Conservation (phyloP, 2,888 invertebrate species). For the Phortica okadai region DNA sequence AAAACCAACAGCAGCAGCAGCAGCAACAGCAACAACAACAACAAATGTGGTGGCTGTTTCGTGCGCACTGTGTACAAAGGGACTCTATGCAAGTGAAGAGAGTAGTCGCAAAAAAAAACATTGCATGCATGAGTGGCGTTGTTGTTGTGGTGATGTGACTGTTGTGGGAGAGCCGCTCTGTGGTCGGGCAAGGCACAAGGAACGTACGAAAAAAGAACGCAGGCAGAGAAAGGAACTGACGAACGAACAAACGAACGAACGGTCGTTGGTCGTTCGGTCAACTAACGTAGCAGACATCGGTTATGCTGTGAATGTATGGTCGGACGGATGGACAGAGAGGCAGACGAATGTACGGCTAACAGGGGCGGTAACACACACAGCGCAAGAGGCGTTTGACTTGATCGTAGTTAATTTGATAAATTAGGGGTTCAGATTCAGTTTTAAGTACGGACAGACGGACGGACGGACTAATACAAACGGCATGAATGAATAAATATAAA, state of each 20-base stretch:
- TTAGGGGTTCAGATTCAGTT: slow-evolving; percentile 52
- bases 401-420: slow-evolving; percentile 71
- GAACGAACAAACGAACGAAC: too few relatives aligned
- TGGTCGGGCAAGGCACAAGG: too few relatives aligned
- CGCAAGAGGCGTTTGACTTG: slow-evolving; percentile 43
- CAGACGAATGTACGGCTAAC: neutral
- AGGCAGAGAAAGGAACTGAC: too few relatives aligned
- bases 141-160: too few relatives aligned
- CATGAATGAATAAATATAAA: slow-evolving; percentile 28
- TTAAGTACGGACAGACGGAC: neutral
- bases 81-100: neutral
- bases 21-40: slow-evolving; percentile 26
- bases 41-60: neutral
- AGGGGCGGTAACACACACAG: neutral
- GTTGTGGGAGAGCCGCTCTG: too few relatives aligned
- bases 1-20: slow-evolving; percentile 28
- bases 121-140: too few relatives aligned
- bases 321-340: neutral
- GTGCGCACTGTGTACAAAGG: neutral
- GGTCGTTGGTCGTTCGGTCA: too few relatives aligned
- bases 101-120: too few relatives aligned
- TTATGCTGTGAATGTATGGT: too few relatives aligned
- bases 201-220: too few relatives aligned
- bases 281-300: neutral
- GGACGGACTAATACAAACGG: neutral